Percentiles rank a stretch among this genome's conserved stretches.
Conservation (phyloP, 2,888 invertebrate genomes). For the Clunio marinus region DNA sequence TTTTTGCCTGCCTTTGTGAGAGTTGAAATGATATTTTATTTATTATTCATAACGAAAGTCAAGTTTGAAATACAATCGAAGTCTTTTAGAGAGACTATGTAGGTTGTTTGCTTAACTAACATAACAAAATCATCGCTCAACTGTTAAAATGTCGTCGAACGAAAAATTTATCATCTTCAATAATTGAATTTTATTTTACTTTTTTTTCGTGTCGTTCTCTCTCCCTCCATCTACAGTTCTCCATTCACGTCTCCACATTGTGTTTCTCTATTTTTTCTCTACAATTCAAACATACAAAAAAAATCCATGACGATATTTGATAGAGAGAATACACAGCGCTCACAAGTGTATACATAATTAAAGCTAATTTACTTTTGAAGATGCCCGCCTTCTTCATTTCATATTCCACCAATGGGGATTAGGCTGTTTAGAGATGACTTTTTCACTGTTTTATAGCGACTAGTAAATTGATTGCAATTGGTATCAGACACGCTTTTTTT, state of each 20-base stretch:
- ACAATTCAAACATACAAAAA: conserved; percentile 8
- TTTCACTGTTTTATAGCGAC: too few relatives aligned
- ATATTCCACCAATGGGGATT: conserved; percentile 38
- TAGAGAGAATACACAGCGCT: conserved; percentile 29
- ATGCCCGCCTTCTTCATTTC: conserved; percentile 39
- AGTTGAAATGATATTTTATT: background rate
- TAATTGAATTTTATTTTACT: background rate
- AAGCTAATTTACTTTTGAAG: conserved; percentile 38
- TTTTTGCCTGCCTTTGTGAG: background rate
- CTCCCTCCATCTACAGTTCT: too few relatives aligned
- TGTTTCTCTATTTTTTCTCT: conserved; percentile 2
- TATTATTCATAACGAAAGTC: background rate
- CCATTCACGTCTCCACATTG: background rate
- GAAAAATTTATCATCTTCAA: conserved; percentile 22
- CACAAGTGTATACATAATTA: conserved; percentile 33
- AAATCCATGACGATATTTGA: conserved; percentile 34
- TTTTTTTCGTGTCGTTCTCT: background rate
- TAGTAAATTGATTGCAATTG: too few relatives aligned
- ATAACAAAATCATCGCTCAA: background rate
- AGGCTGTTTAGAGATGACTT: background rate
- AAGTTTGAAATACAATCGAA: background rate
- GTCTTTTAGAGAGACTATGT: background rate
- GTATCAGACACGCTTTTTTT: too few relatives aligned
- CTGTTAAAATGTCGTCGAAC: too few relatives aligned
- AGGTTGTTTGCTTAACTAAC: background rate